These are phyloP conservation scores for Tenrec ecaudatus DNA, from an alignment of 2,113 vertebrate genomes.

Conservation along the genomic window DNA sequence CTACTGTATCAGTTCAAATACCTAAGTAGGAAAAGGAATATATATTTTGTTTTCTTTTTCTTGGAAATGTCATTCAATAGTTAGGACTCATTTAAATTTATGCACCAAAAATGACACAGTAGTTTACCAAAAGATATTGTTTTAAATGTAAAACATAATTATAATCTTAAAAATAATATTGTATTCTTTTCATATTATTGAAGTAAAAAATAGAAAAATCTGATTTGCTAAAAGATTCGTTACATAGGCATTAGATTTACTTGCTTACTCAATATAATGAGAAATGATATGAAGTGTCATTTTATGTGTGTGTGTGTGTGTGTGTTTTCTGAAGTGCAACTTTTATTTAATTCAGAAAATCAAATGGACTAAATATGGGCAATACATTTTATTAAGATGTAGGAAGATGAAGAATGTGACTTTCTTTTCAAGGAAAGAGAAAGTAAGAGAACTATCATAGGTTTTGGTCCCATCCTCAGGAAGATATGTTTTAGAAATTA, in stretches of 20 bases:
- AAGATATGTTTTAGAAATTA: neutral
- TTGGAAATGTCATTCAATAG: neutral
- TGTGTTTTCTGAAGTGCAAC: too few relatives aligned
- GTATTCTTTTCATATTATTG: constrained; percentile 23
- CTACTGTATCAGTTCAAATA: neutral
- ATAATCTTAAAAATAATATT: neutral
- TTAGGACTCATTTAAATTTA: neutral
- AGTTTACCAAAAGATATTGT: neutral
- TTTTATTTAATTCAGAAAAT: constrained; percentile 14
- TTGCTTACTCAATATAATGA: neutral
- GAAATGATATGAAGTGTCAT: neutral
- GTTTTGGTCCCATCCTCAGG: neutral
- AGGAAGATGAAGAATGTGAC: neutral
- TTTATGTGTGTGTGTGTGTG: too few relatives aligned
- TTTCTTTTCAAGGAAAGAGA: neutral
- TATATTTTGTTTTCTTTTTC: constrained; percentile 4
- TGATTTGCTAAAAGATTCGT: neutral
- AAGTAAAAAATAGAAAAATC: constrained; percentile 1
- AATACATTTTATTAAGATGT: neutral
- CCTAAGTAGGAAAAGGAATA: neutral
- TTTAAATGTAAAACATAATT: neutral
- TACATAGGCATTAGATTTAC: neutral
- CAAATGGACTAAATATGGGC: neutral
- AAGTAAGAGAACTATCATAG: neutral
- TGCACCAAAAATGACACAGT: neutral